Conservation (phyloP, 2,113 vertebrate species). For the Tylochromis polylepis region DNA sequence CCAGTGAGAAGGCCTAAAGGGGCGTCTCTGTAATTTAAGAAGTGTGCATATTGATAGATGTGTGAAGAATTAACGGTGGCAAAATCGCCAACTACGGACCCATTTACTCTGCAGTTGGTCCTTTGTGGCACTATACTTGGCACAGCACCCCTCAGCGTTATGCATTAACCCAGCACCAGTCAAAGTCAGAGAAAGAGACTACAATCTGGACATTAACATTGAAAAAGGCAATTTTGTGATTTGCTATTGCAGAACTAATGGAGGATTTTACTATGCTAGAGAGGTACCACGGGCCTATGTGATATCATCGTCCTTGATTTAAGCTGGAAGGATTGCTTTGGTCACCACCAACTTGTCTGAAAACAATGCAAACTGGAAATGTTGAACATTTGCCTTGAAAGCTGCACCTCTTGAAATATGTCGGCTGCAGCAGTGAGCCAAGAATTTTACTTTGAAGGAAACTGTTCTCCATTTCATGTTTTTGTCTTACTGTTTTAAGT, state of each 20-base stretch:
- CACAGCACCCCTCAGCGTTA: neutral
- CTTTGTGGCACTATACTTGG: constrained; percentile 18
- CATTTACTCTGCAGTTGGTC: constrained; percentile 28
- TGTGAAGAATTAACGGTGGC: constrained; percentile 43
- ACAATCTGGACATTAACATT: constrained; percentile 4
- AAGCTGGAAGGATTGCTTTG: neutral
- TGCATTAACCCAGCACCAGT: neutral
- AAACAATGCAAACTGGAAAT: neutral
- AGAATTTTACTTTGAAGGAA: neutral
- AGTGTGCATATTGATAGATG: constrained; percentile 57
- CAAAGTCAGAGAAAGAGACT: constrained; percentile 1
- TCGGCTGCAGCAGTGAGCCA: rapidly evolving
- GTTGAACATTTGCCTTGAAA: neutral
- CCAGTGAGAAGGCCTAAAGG: constrained; percentile 42
- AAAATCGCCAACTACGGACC: constrained; percentile 42
- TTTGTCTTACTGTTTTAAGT: neutral
- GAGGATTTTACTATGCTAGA: neutral
- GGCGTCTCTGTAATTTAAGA: constrained; percentile 54
- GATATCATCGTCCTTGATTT: neutral
- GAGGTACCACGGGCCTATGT: neutral
- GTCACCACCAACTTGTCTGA: neutral
- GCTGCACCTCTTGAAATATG: neutral
- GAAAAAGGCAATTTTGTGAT: constrained; percentile 38
- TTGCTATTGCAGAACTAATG: constrained; percentile 51
- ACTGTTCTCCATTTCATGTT: neutral